Base-by-base conservation (phyloP, 1,140 invertebrate species). In the Pseudomyrmex concolor region DNA sequence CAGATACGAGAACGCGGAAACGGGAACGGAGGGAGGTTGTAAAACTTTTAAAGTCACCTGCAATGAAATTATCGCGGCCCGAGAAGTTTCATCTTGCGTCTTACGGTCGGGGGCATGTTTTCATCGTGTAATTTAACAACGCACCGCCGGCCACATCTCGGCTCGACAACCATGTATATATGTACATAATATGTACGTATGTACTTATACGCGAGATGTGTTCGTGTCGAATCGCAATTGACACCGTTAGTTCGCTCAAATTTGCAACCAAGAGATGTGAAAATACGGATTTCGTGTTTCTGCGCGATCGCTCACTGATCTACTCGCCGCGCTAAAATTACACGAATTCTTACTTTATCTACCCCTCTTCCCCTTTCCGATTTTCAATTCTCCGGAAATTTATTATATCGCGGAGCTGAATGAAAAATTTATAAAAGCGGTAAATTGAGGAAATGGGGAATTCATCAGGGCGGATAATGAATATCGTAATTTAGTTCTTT, bases 41-140 rank as follows among this genome's bases (percentile, higher is more conserved):
- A 77, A 83, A 84, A 84, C 82, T 84, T 84, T 84, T 84, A 78
- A 4, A 84, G 82, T 48, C 82, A 34, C 55, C 54, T 74, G 60
- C 82, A 51, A 84, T 62, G 62, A 84, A 84, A 84, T 84, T 84
- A 84, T 74, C 63, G 70, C 43, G 68, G 48, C 15, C 15, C 48
- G 45, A 48, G 2, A 62, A 60, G 78, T 73, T 81, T 81, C 45
- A 2, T 34, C 34, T 5, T 43, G 17, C 54, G 48, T 51, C 19
- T 43, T n/a, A 43, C n/a, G 45, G 5, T 34, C 8, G 48, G 15
- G 15, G 22, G 25, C 4, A 10, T 74, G 50, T 82, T 73, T 25
- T 57, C 8, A 12, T 63, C 50, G 57, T 62, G 70, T 82, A 74
- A 82, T 82, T 82, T 82, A 74, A 82, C 66, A 80, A 80, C 71